phyloP scores from a whole-genome alignment of 35 echinoderm and acorn worm genomes.

The Patiria miniata region DNA sequence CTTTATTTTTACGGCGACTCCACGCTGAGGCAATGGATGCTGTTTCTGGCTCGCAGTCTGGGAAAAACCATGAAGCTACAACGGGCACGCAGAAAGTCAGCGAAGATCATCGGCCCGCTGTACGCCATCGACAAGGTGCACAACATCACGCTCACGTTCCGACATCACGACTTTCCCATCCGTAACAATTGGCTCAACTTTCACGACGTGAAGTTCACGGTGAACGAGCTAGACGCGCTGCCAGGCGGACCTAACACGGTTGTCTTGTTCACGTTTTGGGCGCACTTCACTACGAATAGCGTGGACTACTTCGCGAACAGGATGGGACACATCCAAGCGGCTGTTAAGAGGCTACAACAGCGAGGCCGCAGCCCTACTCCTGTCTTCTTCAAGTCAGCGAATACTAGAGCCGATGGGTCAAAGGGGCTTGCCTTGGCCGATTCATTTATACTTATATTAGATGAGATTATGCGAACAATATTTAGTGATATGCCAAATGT shows the following conservation, averaged over 20 bases:
- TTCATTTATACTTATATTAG: constrained; percentile 27
- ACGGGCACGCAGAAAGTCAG: background rate
- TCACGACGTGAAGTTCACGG: constrained; percentile 41
- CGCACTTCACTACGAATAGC: constrained; percentile 47
- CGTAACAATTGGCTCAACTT: constrained; percentile 42
- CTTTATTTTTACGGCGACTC: constrained; percentile 73
- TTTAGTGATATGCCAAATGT: constrained; percentile 13
- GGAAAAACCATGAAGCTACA: background rate
- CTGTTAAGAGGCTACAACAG: constrained; percentile 15
- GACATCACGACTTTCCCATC: constrained; percentile 64
- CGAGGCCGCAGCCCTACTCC: constrained; percentile 10
- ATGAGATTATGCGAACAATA: constrained; percentile 17
- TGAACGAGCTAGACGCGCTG: constrained; percentile 36
- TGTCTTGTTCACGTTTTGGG: constrained; percentile 41
- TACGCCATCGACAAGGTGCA: constrained; percentile 4
- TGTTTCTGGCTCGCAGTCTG: constrained; percentile 30
- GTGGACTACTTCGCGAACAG: constrained; percentile 22
- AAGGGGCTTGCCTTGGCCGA: constrained; percentile 1
- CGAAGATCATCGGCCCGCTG: constrained; percentile 43
- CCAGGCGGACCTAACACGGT: constrained; percentile 6
- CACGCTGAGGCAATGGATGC: constrained; percentile 53
- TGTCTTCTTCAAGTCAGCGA: constrained; percentile 54
- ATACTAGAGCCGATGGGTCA: constrained; percentile 3
- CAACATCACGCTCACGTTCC: constrained; percentile 50
- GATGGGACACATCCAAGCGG: constrained; percentile 18